Evolutionary conservation across 2,888 invertebrate species (phyloP).

Genomic region (Trichopria drosophilae): DNA sequence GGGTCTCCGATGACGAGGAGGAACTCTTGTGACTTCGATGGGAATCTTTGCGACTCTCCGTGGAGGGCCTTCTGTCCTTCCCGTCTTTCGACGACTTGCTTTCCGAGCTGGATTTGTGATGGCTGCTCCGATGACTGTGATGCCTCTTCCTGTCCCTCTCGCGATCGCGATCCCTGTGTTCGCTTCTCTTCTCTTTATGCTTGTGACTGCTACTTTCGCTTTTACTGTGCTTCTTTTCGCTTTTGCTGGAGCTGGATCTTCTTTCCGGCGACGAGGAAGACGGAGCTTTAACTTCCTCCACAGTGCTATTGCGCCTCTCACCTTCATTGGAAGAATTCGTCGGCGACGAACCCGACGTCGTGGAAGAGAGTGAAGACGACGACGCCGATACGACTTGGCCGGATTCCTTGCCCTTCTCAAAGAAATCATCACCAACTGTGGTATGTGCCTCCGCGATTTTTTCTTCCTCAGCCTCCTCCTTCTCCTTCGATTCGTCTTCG

Average conservation of each 20-base stretch:
- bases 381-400: no score
- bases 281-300: slow-evolving; percentile 43
- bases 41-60: slow-evolving; percentile 26
- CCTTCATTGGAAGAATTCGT: slow-evolving; percentile 30
- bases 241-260: slow-evolving; percentile 10
- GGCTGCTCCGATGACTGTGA: slow-evolving; percentile 20
- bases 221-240: slow-evolving; percentile 42
- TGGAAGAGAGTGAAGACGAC: slow-evolving; percentile 32
- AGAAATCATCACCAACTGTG: slow-evolving; percentile 15
- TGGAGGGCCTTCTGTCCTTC: no score
- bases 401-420: slow-evolving; percentile 9
- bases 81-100: slow-evolving; percentile 27
- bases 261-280: slow-evolving; percentile 33
- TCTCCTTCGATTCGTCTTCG: slow-evolving; percentile 54
- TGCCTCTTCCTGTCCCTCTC: slow-evolving; percentile 25
- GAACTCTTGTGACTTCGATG: slow-evolving; percentile 27
- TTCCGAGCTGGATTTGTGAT: slow-evolving; percentile 21
- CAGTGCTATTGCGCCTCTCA: slow-evolving; percentile 36
- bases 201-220: slow-evolving; percentile 34
- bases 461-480: slow-evolving; percentile 21
- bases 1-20: slow-evolving; percentile 21
- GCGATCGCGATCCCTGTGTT: slow-evolving; percentile 31
- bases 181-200: slow-evolving; percentile 30
- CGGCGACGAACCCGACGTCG: slow-evolving; percentile 13
- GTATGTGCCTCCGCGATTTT: slow-evolving; percentile 12